Percentiles rank a stretch among this genome's conserved stretches.
These are phyloP conservation scores for Pelobates fuscus DNA, from an alignment of 2,113 vertebrate species.

Conservation along the genomic window DNA sequence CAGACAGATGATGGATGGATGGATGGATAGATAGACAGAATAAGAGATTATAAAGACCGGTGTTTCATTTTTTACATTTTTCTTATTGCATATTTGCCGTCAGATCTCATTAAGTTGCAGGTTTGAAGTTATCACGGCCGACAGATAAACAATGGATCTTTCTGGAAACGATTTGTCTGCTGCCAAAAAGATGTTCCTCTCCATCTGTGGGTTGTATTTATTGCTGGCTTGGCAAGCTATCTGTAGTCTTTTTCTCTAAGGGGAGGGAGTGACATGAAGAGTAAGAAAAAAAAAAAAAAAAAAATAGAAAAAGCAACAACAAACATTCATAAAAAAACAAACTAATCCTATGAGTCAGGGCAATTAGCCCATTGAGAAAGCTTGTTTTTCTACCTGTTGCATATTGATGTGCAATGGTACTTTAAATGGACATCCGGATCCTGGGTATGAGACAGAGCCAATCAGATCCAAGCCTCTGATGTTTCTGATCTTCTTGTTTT, in stretches of 20 bases:
- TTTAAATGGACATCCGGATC: slow-evolving; percentile 45
- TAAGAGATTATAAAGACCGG: too few relatives aligned
- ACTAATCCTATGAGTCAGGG: slow-evolving; percentile 40
- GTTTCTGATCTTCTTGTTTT: too few relatives aligned
- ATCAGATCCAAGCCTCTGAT: too few relatives aligned
- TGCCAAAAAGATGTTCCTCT: slow-evolving; percentile 6
- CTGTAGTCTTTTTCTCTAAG: slow-evolving; percentile 34
- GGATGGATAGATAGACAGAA: too few relatives aligned
- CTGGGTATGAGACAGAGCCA: neutral
- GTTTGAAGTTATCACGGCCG: neutral
- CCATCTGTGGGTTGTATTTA: slow-evolving; percentile 23
- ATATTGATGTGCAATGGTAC: neutral
- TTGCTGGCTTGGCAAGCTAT: slow-evolving; percentile 27
- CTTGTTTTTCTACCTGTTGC: slow-evolving; percentile 1
- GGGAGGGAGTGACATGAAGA: slow-evolving; percentile 23
- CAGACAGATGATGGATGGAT: too few relatives aligned
- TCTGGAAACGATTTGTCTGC: neutral
- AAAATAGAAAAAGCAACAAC: slow-evolving; percentile 25
- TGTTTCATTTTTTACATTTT: too few relatives aligned
- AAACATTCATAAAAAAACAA: slow-evolving; percentile 38
- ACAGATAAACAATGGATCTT: neutral
- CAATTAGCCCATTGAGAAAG: slow-evolving; percentile 23
- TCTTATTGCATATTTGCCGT: neutral
- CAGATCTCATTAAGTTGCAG: neutral
- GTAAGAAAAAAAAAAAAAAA: neutral